Evolutionary conservation across 1,140 invertebrate genomes (phyloP), one percentile per base, ranked within the genome.

Genomic region (Eupeodes corollae): DNA sequence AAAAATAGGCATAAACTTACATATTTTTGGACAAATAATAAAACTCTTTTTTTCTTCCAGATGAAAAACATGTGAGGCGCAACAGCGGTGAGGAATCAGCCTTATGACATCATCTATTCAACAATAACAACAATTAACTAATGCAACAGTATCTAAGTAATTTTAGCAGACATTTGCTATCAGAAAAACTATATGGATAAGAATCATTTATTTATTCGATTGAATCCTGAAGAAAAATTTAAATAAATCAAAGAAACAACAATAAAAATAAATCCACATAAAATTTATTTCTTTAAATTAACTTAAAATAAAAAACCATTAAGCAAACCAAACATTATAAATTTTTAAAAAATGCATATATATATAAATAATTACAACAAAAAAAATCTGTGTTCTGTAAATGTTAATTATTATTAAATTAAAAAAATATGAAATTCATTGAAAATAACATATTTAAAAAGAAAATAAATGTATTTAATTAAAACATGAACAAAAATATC

Each of bases 41-140:
- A 30, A 53, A 49, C 21, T 57, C 61, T 18, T 40, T 31, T 16
- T 16, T 6, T 10, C 45, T 44, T 47, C 30, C 39, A 33, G 12
- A 56, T 37, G 55, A 53, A 2, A 26, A 41, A 42, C 42, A 58
- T 31, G 56, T 52, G 15, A 56, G 59, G 40, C 60, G 54, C 47
- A 63, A 44, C 35, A 58, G 53, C 32, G 52, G 52, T 6, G 61
- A 63, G 52, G 61, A 63, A 52, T 59, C 46, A n/a, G 57, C 59
- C 35, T 67, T 67, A 67, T 67, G 63, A 67, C 63, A 67, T 48
- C 63, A 67, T 42, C 58, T 67, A 21, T 67, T 67, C 46, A 64
- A 52, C 21, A 58, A 53, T 46, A 51, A 57, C 18, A 66, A 62
- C 46, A 66, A 66, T 56, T 66, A 66, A 66, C 63, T 63, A 58